phyloP scores from a whole-genome alignment of 2,888 invertebrate species.

The Drosophila falleni region DNA sequence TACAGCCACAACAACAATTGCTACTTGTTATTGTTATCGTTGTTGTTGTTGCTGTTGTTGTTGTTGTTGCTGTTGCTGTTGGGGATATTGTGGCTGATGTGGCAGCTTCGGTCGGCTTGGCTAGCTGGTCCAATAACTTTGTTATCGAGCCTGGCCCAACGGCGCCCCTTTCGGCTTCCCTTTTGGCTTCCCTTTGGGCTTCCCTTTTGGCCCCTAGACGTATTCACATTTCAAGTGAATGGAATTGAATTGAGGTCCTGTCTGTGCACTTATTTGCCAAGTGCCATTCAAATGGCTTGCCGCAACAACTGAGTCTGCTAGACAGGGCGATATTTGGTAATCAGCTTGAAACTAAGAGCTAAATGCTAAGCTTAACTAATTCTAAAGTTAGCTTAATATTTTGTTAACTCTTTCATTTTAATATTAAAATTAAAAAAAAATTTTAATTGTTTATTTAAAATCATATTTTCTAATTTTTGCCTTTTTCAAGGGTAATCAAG shows the following conservation, averaged over 20 bases:
- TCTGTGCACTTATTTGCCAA: slow-evolving; percentile 13
- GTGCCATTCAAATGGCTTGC: slow-evolving; percentile 8
- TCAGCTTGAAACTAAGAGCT: too few relatives aligned
- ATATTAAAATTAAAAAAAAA: too few relatives aligned
- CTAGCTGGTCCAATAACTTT: slow-evolving; percentile 55
- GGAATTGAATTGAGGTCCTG: slow-evolving; percentile 37
- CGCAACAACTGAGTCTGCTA: neutral
- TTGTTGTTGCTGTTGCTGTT: slow-evolving; percentile 2
- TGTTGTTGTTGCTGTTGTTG: neutral
- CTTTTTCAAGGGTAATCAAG: too few relatives aligned
- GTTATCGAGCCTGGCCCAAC: slow-evolving; percentile 43
- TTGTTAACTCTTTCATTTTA: too few relatives aligned
- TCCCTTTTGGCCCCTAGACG: neutral
- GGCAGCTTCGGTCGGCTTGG: slow-evolving; percentile 18
- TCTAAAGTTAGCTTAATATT: too few relatives aligned
- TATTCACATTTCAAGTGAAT: slow-evolving; percentile 32
- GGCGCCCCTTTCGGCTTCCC: neutral
- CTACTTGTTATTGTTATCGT: neutral
- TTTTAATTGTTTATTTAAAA: too few relatives aligned
- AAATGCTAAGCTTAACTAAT: too few relatives aligned
- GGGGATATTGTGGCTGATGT: slow-evolving; percentile 2
- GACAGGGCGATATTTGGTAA: neutral
- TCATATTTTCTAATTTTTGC: too few relatives aligned
- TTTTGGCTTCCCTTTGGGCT: neutral
- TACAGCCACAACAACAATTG: slow-evolving; percentile 21